Evolutionary conservation across 2,797 vertebrate genomes (phyloP).

Genomic region (Mormyrus hasselquistii): DNA sequence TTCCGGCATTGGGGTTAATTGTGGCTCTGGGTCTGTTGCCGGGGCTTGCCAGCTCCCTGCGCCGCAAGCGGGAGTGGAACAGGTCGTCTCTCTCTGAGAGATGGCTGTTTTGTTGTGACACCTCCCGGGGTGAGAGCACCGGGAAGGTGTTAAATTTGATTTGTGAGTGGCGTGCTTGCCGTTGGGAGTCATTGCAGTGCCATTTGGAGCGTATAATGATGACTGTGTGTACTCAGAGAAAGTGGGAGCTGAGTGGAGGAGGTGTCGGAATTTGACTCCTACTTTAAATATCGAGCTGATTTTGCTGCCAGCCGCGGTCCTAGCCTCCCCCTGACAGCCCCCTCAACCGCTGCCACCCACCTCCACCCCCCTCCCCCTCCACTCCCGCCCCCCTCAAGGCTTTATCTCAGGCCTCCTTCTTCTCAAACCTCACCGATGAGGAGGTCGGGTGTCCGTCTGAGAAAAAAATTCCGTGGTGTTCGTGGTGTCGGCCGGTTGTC

Average conservation of each 20-base stretch:
- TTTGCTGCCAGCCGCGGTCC: constrained; percentile 24
- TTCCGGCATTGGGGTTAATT: neutral
- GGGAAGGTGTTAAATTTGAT: constrained; percentile 54
- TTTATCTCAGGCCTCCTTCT: neutral
- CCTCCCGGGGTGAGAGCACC: constrained; percentile 55
- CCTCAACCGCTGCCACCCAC: neutral
- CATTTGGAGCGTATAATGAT: constrained; percentile 46
- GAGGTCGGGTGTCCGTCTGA: neutral
- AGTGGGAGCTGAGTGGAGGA: constrained; percentile 34
- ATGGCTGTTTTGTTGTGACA: constrained; percentile 61
- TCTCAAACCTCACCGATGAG: neutral
- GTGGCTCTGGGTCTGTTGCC: neutral
- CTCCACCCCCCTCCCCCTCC: neutral
- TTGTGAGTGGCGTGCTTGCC: constrained; percentile 43
- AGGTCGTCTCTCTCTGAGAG: constrained; percentile 48
- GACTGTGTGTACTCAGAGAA: constrained; percentile 36
- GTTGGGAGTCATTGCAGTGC: constrained; percentile 42
- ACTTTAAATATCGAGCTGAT: constrained; percentile 37
- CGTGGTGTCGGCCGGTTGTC: neutral
- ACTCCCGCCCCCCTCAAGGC: too few species aligned
- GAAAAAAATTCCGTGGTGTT: too few species aligned
- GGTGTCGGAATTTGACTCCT: constrained; percentile 45
- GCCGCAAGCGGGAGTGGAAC: constrained; percentile 8
- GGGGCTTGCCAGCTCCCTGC: constrained; percentile 22
- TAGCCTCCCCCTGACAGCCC: constrained; percentile 12